Evolutionary conservation across 2,888 invertebrate genomes (phyloP), one percentile per base, ranked within the genome.

Genomic region (Netelia melanura): DNA sequence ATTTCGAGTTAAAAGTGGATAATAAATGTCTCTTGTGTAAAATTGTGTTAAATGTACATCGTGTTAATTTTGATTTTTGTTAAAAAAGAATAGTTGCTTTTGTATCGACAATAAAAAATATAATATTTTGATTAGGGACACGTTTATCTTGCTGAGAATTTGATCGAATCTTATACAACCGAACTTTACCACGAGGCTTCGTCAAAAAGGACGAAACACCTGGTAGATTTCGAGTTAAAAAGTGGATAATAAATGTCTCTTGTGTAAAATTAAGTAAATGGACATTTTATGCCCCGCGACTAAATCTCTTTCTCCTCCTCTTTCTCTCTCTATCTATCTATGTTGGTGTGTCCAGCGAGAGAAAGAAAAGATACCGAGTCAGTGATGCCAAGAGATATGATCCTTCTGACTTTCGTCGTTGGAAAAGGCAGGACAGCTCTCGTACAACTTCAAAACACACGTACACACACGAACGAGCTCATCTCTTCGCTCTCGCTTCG

Each of bases 331-430:
- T 21, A 6, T 54, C 8, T 21, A 54, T 21, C 48, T 56, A 23
- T 56, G 64, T 71, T 56, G 62, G 25, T 72, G 17, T 8, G 64
- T 65, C 23, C 62, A 54, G 23, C 11, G 9, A 21, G 54, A 56
- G 21, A 17, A 71, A 44, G 58, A 78, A 77, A 72, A 78, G 58
- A 38, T 17, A 68, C 21, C 23, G 71, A 58, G 62, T 52, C 68
- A 79, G 43, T 48, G 75, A 83, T 86, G 58, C 68, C 38, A 30
- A 75, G 67, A 78, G 84, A 86, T 85, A 83, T 80, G 82, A 83
- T 84, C 61, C 76, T 78, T 48, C n/a, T 21, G 74, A 56, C 23
- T 23, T 14, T 52, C 44, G 58, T 79, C 23, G 62, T 62, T 68
- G 68, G 74, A 30, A 76, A 75, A 81, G 70, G 67, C 75, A 11